Base-by-base conservation (phyloP, 2,113 vertebrate species). In the Dolichotis patagonum region DNA sequence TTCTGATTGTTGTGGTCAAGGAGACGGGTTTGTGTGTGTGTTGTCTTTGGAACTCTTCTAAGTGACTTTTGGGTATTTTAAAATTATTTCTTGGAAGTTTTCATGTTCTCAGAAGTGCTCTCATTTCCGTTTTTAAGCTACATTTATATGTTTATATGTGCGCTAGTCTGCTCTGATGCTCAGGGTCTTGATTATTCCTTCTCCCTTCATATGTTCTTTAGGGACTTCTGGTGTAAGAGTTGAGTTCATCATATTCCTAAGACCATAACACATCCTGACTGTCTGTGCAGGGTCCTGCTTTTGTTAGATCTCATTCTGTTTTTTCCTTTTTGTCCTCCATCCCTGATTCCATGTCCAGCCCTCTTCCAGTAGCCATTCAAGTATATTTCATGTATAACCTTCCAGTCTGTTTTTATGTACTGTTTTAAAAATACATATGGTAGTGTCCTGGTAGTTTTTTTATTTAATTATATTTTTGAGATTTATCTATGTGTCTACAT, bases 11-110 rank as follows among this genome's bases (percentile, higher is more conserved):
- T 26, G 1, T 60, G 10, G 67, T 1, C 11, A 26, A 52, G 17
- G 65, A 35, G 80, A 12, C 7, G 0, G 1, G 1, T 67, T 1
- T 12, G 49, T 52, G 32, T 56, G 62, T 16, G 0, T 46, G 62
- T 54, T 35, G 1, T 24, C 10, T 43, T 24, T 26, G 2, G 17
- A 28, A 9, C 26, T 73, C 16, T 71, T 32, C 30, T 12, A 14
- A 32, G 78, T 85, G 49, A 41, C 1, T 5, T 16, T 87, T 1
- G 8, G 54, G 12, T 38, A 6, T 43, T 38, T 32, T 46, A 60
- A 77, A 62, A 28, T 46, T 73, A 30, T 85, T 62, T 80, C 69
- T 80, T 85, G 85, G 63, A 11, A 71, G 13, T 65, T 58, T 85
- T 80, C 71, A 19, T 28, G 69, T 62, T 43, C 67, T 46, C 69